Evolutionary conservation across 2,797 vertebrate species (phyloP), one percentile per base, ranked within the genome.

Genomic region (Hypotaenidia okinawae): DNA sequence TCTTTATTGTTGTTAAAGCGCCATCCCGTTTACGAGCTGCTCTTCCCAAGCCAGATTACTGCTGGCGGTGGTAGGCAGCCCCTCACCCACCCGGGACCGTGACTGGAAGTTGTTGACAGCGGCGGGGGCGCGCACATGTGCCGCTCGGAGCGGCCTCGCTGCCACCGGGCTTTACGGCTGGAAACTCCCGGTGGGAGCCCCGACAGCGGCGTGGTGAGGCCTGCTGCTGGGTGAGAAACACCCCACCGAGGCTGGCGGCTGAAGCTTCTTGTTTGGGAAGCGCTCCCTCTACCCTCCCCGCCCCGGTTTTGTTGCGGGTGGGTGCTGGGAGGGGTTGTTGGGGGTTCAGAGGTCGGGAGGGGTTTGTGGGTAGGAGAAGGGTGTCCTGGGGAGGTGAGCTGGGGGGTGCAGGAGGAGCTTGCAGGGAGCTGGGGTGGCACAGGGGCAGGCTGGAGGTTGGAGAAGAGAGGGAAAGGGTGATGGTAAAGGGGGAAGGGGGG

Each of bases 101-200:
- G 62, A 8, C 67, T 91, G 63, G 77, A n/a, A 84, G 81, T 80
- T 96, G 87, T 75, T 95, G 94, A 86, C 86, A 78, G 79, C 16
- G 24, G 30, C 6, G 3, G 30, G n/a, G 72, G 16, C 5, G 17
- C 9, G 11, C 84, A 78, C 54, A 43, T 54, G 81, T 57, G 62
- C 32, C 78, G 51, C 57, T 49, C 24, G 16, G 3, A 64, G 61
- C 21, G 16, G 35, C 52, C 27, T 54, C 14, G 3, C 28, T 23
- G 74, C 51, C 51, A 24, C 80, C 41, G 14, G 37, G 62, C 33
- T 9, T 64, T 14, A 5, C 3, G 30, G 77, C 72, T 78, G 78
- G 64, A 30, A 79, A 25, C 59, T 82, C 39, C 61, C 11, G 8
- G 23, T 47, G 84, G 70, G 63, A 89, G 58, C 32, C 35, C 47